phyloP scores from a whole-genome alignment of 1,140 invertebrate genomes.

The Pseudoatta argentina region DNA sequence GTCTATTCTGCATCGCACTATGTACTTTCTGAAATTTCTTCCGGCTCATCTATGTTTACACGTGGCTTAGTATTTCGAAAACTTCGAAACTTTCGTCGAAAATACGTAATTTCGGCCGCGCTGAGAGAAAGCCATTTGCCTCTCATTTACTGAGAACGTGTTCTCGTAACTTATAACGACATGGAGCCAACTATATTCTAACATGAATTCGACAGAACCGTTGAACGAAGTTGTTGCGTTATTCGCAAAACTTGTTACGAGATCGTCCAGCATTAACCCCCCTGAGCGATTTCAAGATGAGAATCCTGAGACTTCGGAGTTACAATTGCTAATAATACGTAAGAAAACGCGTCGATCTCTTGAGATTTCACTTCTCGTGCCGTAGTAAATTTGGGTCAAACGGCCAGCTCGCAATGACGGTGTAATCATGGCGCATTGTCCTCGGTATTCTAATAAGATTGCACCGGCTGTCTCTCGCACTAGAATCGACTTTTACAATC shows the following conservation, averaged over 20 bases:
- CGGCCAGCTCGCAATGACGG: neutral
- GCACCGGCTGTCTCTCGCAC: neutral
- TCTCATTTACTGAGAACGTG: constrained; percentile 31
- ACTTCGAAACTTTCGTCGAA: constrained; percentile 2
- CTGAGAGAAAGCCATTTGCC: constrained; percentile 10
- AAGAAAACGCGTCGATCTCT: constrained; percentile 27
- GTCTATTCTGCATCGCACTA: neutral
- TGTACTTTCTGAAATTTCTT: neutral
- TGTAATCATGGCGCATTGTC: constrained; percentile 32
- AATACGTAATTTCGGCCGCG: constrained; percentile 15
- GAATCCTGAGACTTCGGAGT: neutral
- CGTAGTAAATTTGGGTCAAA: constrained; percentile 15
- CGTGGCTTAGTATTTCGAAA: neutral
- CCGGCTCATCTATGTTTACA: neutral
- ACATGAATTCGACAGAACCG: neutral
- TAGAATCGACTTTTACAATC: constrained; percentile 27
- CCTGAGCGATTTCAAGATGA: neutral
- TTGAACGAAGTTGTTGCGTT: neutral
- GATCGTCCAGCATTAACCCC: neutral
- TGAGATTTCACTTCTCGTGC: constrained; percentile 4
- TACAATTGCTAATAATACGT: constrained; percentile 11
- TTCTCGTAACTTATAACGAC: constrained; percentile 5
- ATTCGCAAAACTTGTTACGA: neutral
- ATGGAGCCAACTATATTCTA: neutral
- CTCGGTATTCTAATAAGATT: constrained; percentile 26